phyloP scores from a whole-genome alignment of 2,888 invertebrate species.

The Apantesis nais region DNA sequence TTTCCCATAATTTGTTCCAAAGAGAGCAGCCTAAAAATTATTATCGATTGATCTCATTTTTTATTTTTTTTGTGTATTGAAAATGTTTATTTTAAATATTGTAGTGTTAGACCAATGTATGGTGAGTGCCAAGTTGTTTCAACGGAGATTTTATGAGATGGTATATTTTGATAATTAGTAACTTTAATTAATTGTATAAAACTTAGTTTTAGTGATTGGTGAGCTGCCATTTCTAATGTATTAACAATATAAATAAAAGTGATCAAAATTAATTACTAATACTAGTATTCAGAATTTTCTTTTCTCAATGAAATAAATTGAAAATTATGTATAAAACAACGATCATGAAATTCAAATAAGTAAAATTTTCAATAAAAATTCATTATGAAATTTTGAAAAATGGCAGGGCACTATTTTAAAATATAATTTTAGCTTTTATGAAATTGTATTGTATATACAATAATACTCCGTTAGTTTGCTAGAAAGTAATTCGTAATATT shows the following conservation, averaged over 20 bases:
- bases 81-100: conserved; percentile 77
- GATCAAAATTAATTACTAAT: not conserved
- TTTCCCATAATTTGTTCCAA: conserved; percentile 81
- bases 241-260: conserved; percentile 22
- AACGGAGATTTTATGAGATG: conserved; percentile 70
- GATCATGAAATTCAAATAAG: not conserved
- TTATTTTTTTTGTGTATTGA: conserved; percentile 72
- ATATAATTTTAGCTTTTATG: conserved; percentile 32
- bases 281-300: not conserved
- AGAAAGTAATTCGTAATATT: conserved; percentile 41
- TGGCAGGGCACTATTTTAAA: conserved; percentile 24
- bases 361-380: not conserved
- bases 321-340: not conserved
- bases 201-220: conserved; percentile 59
- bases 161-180: conserved; percentile 69
- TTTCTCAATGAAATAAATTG: not conserved
- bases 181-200: conserved; percentile 64
- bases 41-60: conserved; percentile 85
- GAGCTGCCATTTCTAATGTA: conserved; percentile 54
- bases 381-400: not conserved
- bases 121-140: conserved; percentile 78
- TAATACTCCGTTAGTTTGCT: conserved; percentile 48
- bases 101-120: conserved; percentile 58
- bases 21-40: conserved; percentile 85
- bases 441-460: conserved; percentile 42